Base-by-base conservation (phyloP, 2,797 vertebrate genomes). In the Girardinus metallicus region DNA sequence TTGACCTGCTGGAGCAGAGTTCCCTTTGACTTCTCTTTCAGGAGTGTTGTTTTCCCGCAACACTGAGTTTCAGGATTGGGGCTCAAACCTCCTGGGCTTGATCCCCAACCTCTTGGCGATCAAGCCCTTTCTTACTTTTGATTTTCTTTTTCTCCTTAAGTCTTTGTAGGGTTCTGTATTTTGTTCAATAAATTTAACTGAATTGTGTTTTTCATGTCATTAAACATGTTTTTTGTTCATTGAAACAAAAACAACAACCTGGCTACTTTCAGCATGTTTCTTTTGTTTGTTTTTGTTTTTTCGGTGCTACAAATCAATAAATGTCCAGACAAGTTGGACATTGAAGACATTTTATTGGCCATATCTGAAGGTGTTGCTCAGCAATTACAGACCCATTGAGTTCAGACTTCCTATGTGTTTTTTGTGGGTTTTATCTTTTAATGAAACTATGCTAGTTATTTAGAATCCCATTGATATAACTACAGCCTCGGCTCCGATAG, bases 1-100 rank as follows among this genome's bases (percentile, higher is more conserved):
- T 53, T 57, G 74, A 88, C 77, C 81, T 73, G 53, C 66, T 66
- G 64, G 47, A 71, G 57, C 72, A 78, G 64, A 77, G 53, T 77
- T 86, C 47, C 80, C 74, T 64, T 82, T 77, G 53, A 84, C 18
- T 41, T 44, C 47, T 31, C 0, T 60, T 75, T 47, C 23, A 18
- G 53, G 15, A 57, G n/a, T n/a, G n/a, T n/a, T n/a, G n/a, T n/a
- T n/a, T n/a, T n/a, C n/a, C n/a, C n/a, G n/a, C n/a, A n/a, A n/a
- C n/a, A n/a, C n/a, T n/a, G n/a, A n/a, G n/a, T n/a, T n/a, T n/a
- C n/a, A n/a, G n/a, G n/a, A n/a, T n/a, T n/a, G n/a, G n/a, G n/a
- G n/a, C n/a, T n/a, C n/a, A n/a, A n/a, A n/a, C n/a, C n/a, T n/a
- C n/a, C n/a, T n/a, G n/a, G n/a, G n/a, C n/a, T n/a, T n/a, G n/a